Base-by-base conservation (phyloP, 1,140 invertebrate species). In the Euborellia annulipes region DNA sequence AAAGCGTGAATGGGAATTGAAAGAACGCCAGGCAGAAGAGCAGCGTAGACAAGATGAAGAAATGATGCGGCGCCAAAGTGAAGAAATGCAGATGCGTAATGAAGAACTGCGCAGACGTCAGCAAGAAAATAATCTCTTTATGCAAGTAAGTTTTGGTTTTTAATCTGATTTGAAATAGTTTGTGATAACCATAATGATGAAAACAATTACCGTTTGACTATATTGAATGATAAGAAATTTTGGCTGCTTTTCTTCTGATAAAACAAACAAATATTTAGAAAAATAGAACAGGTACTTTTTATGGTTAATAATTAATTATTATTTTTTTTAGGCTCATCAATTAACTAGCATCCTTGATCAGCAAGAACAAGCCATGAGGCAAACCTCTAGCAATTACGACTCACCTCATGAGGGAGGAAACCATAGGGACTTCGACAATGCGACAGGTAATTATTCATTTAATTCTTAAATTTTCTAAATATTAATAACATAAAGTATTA, bases 1-100 rank as follows among this genome's bases (percentile, higher is more conserved):
- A 62, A 86, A 88, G 59, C 71, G 83, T 51, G 83, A 86, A 59
- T 87, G 84, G 81, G 85, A 90, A 65, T 75, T 85, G 73, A 82
- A 85, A 32, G 79, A 87, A 58, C 70, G 82, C 46, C 78, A 85
- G 56, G 82, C 78, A 2, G 85, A 88, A 52, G 83, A 89, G 62
- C 75, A 82, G 49, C 72, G 83, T 36, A 75, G 77, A 19, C 67
- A 76, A 3, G 83, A 85, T 55, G 79, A 84, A 56, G 75, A 77
- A 58, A 66, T 75, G 19, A 64, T 81, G 56, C 67, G 78, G 47
- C 71, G 78, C 9, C 77, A 84, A 53, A 75, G 82, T 57, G 77
- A 76, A 61, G 79, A 85, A 58, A 74, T 87, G 62, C 68, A 80
- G 47, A 66, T 73, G 49, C 73, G 82, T 48, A 82, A 88, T 60